Conservation (phyloP, 2,888 invertebrate species). For the Drosophila colorata region DNA sequence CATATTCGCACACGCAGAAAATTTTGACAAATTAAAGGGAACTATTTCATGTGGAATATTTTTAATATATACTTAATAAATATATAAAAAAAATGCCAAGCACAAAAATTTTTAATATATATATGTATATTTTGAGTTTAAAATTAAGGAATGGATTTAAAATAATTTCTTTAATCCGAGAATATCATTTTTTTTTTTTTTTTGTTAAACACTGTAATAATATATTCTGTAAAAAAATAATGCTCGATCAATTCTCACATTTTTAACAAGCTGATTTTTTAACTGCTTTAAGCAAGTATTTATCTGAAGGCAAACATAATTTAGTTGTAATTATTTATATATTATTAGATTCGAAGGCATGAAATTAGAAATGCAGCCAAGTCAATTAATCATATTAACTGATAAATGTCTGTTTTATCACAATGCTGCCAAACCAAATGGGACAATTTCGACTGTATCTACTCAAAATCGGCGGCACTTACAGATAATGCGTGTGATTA, state of each 20-base stretch:
- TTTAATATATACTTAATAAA: neutral
- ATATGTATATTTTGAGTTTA: too few species aligned
- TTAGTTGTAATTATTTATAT: neutral
- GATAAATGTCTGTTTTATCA: constrained; percentile 58
- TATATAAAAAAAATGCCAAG: too few species aligned
- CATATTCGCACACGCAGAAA: neutral
- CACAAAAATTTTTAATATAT: too few species aligned
- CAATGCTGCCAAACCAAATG: constrained; percentile 28
- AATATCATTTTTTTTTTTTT: too few species aligned
- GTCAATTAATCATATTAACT: constrained; percentile 54
- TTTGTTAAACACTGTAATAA: too few species aligned
- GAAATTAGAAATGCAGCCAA: constrained; percentile 12
- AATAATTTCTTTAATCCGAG: too few species aligned
- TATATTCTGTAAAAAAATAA: too few species aligned
- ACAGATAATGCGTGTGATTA: constrained; percentile 66
- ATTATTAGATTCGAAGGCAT: neutral
- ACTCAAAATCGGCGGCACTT: constrained; percentile 49
- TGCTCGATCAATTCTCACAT: too few species aligned
- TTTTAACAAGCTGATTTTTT: neutral
- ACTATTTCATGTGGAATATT: neutral
- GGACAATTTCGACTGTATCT: constrained; percentile 22
- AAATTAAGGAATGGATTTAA: too few species aligned
- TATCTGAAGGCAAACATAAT: neutral
- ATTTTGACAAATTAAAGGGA: too few species aligned
- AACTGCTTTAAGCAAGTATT: neutral